phyloP scores from a whole-genome alignment of 2,888 invertebrate genomes.

The Therioaphis trifolii region DNA sequence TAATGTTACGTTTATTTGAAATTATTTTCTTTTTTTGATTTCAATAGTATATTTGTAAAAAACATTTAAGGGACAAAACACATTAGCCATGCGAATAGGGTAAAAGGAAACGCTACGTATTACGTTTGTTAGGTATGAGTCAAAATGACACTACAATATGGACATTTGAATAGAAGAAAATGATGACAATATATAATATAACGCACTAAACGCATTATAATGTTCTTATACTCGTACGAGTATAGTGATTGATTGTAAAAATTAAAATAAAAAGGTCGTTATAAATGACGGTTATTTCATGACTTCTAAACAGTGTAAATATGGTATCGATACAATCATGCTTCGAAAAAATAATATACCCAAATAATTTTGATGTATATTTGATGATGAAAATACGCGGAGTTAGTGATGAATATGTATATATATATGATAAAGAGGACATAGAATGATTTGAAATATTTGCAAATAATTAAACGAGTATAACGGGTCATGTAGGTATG shows the following conservation, averaged over 20 bases:
- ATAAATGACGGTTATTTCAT: constrained; percentile 24
- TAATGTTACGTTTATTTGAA: neutral
- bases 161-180: constrained; percentile 8
- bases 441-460: too few relatives aligned
- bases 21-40: neutral
- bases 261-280: neutral
- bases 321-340: constrained; percentile 41
- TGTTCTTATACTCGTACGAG: neutral
- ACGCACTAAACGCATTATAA: too few relatives aligned
- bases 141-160: constrained; percentile 19
- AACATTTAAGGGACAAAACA: neutral
- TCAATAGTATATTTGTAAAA: neutral
- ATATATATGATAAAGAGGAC: too few relatives aligned
- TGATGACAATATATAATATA: neutral
- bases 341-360: constrained; percentile 1
- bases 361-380: neutral
- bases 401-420: neutral
- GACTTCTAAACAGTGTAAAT: constrained; percentile 18
- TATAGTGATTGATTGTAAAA: constrained; percentile 8
- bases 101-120: constrained; percentile 22
- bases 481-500: too few relatives aligned
- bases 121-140: constrained; percentile 2
- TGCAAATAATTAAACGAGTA: too few relatives aligned
- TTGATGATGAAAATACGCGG: neutral
- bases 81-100: constrained; percentile 33